phyloP scores from a whole-genome alignment of 2,797 vertebrate genomes.

The Merluccius polli region DNA sequence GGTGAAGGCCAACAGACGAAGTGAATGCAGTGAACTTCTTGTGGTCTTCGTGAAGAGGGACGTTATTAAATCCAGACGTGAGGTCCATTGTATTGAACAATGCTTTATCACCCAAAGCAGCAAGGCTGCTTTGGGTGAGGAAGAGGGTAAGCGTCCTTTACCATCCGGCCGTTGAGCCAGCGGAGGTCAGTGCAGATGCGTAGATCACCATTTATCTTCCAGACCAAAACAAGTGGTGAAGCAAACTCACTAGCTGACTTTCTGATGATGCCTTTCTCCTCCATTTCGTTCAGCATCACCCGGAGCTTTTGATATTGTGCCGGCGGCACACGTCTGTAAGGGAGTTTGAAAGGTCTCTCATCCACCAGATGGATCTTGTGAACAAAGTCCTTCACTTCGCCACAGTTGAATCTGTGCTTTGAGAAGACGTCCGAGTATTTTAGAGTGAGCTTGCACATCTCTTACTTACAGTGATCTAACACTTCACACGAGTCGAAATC shows the following conservation, averaged over 20 bases:
- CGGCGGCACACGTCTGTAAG: background rate
- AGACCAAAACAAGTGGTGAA: too few species aligned
- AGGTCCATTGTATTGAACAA: too few species aligned
- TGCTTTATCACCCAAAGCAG: background rate
- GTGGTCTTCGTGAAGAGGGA: background rate
- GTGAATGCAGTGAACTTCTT: background rate
- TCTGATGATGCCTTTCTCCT: background rate
- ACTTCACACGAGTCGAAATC: background rate
- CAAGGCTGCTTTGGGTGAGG: background rate
- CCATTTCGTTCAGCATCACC: background rate
- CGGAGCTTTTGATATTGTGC: background rate
- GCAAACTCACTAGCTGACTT: conserved; percentile 1
- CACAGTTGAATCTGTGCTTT: background rate
- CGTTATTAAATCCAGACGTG: background rate
- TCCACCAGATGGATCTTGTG: conserved; percentile 5
- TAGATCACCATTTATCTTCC: background rate
- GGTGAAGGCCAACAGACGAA: background rate
- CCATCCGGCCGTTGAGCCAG: background rate
- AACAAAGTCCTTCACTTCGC: background rate
- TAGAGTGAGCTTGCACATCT: background rate
- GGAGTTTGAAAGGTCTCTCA: background rate
- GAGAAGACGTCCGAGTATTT: background rate
- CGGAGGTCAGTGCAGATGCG: background rate
- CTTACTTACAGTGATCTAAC: background rate
- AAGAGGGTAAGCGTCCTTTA: background rate